Evolutionary conservation across 2,888 invertebrate genomes (phyloP).

Genomic region (Onthophagus sagittarius): DNA sequence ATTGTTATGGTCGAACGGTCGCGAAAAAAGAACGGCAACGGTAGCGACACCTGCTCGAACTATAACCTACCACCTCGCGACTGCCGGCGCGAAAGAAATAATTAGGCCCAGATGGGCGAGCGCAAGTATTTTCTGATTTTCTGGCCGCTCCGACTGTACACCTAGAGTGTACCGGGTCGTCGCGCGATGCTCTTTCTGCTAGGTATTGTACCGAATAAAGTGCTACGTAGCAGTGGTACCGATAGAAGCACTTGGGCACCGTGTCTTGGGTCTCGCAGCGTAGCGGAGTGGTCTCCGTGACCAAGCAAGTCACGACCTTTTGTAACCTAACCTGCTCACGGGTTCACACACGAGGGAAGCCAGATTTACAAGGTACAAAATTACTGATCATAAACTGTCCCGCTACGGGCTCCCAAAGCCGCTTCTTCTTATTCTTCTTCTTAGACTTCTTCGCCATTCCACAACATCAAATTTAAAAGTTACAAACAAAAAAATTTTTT

Average conservation of each 20-base stretch:
- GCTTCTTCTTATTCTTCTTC: not conserved
- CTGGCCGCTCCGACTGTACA: not conserved
- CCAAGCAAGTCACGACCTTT: constrained; percentile 38
- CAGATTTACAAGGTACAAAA: constrained; percentile 23
- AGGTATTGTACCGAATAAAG: constrained; percentile 14
- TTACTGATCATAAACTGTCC: constrained; percentile 7
- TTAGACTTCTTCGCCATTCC: not conserved
- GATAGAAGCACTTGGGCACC: constrained; percentile 16
- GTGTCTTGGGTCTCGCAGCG: constrained; percentile 26
- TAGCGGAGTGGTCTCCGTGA: constrained; percentile 34
- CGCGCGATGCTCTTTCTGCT: not conserved
- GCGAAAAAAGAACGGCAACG: not conserved
- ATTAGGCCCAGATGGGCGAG: not conserved
- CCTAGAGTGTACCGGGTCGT: not conserved
- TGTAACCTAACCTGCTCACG: constrained; percentile 36
- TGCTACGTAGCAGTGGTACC: constrained; percentile 13
- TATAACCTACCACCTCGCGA: not conserved
- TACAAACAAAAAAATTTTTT: constrained; percentile 5
- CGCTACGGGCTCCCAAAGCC: not conserved
- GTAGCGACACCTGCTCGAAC: not conserved
- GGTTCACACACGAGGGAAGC: constrained; percentile 30
- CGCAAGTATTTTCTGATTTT: not conserved
- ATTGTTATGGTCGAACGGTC: not conserved
- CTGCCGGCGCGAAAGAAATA: not conserved
- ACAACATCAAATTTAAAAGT: constrained; percentile 8